Percentiles rank a stretch among this genome's conserved stretches.
These are phyloP conservation scores for Eleutherodactylus coqui DNA, from an alignment of 2,797 vertebrate species.

Conservation along the genomic window DNA sequence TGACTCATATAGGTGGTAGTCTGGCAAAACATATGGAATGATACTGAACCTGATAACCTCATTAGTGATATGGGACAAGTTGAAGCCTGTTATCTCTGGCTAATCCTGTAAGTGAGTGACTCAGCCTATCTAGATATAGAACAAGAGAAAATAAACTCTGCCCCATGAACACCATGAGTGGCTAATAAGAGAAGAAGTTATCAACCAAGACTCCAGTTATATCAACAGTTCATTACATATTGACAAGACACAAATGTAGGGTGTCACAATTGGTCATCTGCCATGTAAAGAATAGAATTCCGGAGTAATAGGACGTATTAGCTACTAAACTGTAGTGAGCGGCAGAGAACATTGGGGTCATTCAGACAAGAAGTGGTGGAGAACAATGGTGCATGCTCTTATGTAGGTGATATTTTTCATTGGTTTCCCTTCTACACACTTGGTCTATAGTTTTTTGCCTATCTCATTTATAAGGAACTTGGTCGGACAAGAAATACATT, in stretches of 20 bases:
- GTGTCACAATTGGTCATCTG: background rate
- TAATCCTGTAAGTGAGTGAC: conserved; percentile 11
- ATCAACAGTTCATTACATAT: background rate
- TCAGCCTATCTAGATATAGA: conserved; percentile 13
- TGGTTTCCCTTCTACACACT: too few relatives aligned
- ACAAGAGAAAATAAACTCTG: conserved; percentile 10
- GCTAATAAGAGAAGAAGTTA: background rate
- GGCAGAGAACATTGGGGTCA: too few relatives aligned
- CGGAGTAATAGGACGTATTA: background rate
- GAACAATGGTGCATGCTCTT: too few relatives aligned
- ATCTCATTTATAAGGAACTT: too few relatives aligned
- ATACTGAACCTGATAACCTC: background rate
- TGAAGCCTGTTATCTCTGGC: background rate
- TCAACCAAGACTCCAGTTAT: background rate
- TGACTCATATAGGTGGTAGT: background rate
- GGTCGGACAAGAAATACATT: too few relatives aligned
- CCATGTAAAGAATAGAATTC: background rate
- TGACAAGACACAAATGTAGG: background rate
- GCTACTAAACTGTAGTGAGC: too few relatives aligned
- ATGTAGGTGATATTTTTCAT: too few relatives aligned
- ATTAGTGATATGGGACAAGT: background rate
- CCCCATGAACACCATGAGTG: conserved; percentile 8
- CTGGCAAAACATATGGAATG: background rate
- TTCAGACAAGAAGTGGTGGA: too few relatives aligned
- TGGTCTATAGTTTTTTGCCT: too few relatives aligned